Conservation (phyloP, 2,797 vertebrate genomes). For the Chromis chromis region DNA sequence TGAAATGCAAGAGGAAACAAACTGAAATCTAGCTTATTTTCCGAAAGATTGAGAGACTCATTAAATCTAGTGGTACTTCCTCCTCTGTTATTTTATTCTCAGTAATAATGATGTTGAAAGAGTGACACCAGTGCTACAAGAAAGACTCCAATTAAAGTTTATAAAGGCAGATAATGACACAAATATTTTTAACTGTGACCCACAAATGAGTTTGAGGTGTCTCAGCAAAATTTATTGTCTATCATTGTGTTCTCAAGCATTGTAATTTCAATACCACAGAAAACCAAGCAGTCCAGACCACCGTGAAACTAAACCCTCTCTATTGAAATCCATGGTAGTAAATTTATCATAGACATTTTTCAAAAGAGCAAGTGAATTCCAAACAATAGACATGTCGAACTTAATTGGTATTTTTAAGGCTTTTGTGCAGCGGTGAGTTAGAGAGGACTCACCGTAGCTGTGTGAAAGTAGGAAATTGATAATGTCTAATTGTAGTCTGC, state of each 20-base stretch:
- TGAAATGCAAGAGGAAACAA: constrained; percentile 13
- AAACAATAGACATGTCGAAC: background rate
- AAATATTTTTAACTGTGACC: background rate
- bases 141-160: background rate
- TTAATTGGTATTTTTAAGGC: background rate
- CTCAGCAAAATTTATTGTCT: background rate
- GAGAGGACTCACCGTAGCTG: background rate
- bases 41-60: background rate
- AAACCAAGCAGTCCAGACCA: background rate
- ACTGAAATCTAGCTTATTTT: constrained; percentile 9
- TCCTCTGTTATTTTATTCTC: background rate
- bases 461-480: background rate
- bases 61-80: background rate
- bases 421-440: background rate
- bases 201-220: background rate
- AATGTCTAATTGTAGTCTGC: background rate
- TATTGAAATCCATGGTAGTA: background rate
- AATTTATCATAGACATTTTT: background rate
- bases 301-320: background rate
- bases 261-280: background rate
- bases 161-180: background rate
- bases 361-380: background rate
- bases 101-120: constrained; percentile 1
- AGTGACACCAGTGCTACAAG: background rate
- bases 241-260: background rate